phyloP scores from a whole-genome alignment of 30 jellyfish, hydroid and myxozoan species.

The Catostylus mosaicus region DNA sequence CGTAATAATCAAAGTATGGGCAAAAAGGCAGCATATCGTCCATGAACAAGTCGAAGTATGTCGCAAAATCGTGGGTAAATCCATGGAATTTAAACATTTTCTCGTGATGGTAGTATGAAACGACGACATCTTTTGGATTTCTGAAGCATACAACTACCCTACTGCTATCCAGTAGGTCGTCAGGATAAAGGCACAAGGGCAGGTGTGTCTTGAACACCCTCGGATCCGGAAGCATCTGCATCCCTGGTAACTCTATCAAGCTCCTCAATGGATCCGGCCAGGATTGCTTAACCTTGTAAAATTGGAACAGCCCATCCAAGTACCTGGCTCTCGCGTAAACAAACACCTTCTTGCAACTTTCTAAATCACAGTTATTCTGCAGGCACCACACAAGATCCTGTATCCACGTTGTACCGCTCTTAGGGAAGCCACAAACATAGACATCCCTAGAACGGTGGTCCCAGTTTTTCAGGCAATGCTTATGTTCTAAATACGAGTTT shows the following conservation, averaged over 20 bases:
- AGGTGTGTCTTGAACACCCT: slow-evolving; percentile 23
- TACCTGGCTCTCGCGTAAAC: not conserved
- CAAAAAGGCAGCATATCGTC: slow-evolving; percentile 11
- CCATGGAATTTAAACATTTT: not conserved
- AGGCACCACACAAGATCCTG: slow-evolving; percentile 48
- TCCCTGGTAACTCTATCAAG: not conserved
- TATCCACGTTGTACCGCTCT: slow-evolving; percentile 50
- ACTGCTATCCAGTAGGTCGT: slow-evolving; percentile 1
- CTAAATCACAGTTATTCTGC: slow-evolving; percentile 21
- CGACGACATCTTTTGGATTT: slow-evolving; percentile 48
- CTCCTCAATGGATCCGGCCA: not conserved
- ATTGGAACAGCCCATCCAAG: not conserved
- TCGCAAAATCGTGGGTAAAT: slow-evolving; percentile 10
- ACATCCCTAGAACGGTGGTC: slow-evolving; percentile 10
- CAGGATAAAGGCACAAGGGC: slow-evolving; percentile 28
- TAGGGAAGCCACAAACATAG: slow-evolving; percentile 19
- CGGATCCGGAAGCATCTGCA: slow-evolving; percentile 38
- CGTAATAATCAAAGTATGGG: slow-evolving; percentile 15
- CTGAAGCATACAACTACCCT: slow-evolving; percentile 31
- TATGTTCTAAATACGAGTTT: not conserved
- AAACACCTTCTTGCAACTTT: not conserved
- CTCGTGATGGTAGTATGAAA: slow-evolving; percentile 31
- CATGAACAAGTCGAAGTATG: slow-evolving; percentile 31
- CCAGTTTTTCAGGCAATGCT: not conserved
- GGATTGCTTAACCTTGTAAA: not conserved